These are phyloP conservation scores for Rhinogobius similis DNA, from an alignment of 2,113 vertebrate genomes.

Conservation along the genomic window DNA sequence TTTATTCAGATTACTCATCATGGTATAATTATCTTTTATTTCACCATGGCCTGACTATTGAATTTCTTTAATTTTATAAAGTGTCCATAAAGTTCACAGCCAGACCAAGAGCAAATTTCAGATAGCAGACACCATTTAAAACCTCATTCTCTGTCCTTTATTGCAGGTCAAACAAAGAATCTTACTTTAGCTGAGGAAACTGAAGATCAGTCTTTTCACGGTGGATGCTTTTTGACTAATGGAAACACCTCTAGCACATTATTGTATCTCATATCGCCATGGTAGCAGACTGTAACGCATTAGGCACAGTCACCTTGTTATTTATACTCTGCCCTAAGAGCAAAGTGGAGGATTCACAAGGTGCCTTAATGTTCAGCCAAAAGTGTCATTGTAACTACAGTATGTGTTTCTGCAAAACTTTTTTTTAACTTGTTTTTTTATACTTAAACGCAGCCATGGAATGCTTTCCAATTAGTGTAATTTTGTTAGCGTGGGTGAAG, in stretches of 20 bases:
- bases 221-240: slow-evolving; percentile 64
- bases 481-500: no score
- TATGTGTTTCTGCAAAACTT: slow-evolving; percentile 10
- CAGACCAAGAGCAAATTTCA: background rate
- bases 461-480: no score
- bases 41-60: background rate
- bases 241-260: slow-evolving; percentile 63
- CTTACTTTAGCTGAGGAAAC: slow-evolving; percentile 44
- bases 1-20: background rate
- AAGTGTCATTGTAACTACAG: slow-evolving; percentile 24
- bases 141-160: slow-evolving; percentile 41
- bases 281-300: slow-evolving; percentile 63
- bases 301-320: slow-evolving; percentile 50
- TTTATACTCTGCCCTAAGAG: slow-evolving; percentile 56
- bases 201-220: slow-evolving; percentile 50
- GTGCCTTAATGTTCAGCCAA: slow-evolving; percentile 24
- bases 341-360: slow-evolving; percentile 49
- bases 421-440: no score
- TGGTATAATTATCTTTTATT: background rate
- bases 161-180: slow-evolving; percentile 43
- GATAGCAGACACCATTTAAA: background rate
- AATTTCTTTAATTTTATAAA: no score
- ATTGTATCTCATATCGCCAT: slow-evolving; percentile 67
- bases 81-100: background rate
- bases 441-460: no score